Evolutionary conservation across 1,140 invertebrate species (phyloP).

Genomic region (Drosophila micromelanica): DNA sequence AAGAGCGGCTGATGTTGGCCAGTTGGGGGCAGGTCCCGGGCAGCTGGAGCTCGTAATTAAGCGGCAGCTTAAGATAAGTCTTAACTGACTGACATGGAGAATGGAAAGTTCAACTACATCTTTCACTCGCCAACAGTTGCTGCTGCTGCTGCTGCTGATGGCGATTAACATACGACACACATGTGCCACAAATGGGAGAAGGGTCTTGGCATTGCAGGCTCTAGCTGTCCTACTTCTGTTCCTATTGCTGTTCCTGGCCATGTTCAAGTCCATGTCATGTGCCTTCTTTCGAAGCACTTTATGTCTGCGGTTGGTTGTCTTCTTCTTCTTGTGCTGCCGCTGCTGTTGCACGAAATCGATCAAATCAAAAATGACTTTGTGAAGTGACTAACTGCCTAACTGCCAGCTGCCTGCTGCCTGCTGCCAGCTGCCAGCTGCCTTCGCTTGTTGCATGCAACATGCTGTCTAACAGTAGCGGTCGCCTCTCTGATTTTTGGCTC

Average conservation of each 20-base stretch:
- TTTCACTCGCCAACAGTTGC: constrained; percentile 55
- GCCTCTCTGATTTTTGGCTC: constrained; percentile 20
- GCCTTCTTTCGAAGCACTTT: constrained; percentile 65
- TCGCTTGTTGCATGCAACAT: constrained; percentile 42
- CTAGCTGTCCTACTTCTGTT: constrained; percentile 62
- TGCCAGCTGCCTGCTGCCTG: constrained; percentile 65
- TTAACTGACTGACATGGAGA: constrained; percentile 56
- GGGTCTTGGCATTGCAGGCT: constrained; percentile 47
- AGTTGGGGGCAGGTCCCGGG: constrained; percentile 33
- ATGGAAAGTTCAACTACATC: constrained; percentile 76
- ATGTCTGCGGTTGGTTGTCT: constrained; percentile 60
- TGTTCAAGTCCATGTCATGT: constrained; percentile 78
- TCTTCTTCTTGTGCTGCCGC: constrained; percentile 19
- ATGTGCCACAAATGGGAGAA: constrained; percentile 56
- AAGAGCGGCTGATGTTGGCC: constrained; percentile 6
- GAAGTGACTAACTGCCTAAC: constrained; percentile 81
- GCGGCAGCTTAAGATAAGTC: constrained; percentile 55
- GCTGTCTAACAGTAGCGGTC: constrained; percentile 54
- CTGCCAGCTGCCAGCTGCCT: constrained; percentile 42
- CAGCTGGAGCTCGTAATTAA: constrained; percentile 44
- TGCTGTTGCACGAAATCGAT: constrained; percentile 78
- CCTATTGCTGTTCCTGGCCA: constrained; percentile 62
- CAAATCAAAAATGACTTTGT: constrained; percentile 83
- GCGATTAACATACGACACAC: constrained; percentile 76
- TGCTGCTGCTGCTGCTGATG: constrained; percentile 48